Conservation (phyloP, 2,113 vertebrate species). For the Panthera uncia region DNA sequence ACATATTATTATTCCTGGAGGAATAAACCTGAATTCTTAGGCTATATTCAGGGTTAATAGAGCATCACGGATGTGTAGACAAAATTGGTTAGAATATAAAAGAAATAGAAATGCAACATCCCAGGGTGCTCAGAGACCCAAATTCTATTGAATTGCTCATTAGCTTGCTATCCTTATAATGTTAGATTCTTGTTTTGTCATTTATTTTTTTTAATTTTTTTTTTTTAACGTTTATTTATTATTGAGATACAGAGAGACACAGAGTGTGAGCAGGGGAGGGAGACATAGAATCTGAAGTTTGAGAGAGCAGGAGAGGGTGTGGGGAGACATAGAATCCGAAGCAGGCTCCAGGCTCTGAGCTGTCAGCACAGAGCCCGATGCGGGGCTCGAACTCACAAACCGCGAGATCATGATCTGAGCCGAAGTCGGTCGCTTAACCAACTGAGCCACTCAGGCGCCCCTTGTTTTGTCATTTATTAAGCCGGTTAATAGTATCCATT, state of each 20-base stretch:
- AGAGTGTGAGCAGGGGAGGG: too few relatives aligned
- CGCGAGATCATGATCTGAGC: too few relatives aligned
- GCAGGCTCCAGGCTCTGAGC: too few relatives aligned
- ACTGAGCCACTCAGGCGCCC: too few relatives aligned
- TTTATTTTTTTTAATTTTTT: not conserved
- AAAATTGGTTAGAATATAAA: not conserved
- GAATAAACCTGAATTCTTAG: not conserved
- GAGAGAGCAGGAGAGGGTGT: too few relatives aligned
- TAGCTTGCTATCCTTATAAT: conserved; percentile 27
- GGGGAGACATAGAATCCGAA: too few relatives aligned
- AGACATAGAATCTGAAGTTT: too few relatives aligned
- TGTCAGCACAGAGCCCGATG: too few relatives aligned
- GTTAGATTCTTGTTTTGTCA: conserved; percentile 30
- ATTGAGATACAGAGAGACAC: too few relatives aligned
- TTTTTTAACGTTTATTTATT: too few relatives aligned
- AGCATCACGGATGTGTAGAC: not conserved
- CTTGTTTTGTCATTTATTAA: conserved; percentile 43
- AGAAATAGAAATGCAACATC: conserved; percentile 37
- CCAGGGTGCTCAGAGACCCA: not conserved
- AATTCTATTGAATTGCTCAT: conserved; percentile 24
- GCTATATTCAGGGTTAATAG: conserved; percentile 11
- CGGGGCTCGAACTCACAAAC: too few relatives aligned
- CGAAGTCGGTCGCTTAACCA: too few relatives aligned
- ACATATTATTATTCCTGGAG: conserved; percentile 16
- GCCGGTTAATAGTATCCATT: conserved; percentile 11